A percentile compares a stretch with the other conserved stretches of the same genome.
Conservation (phyloP, 2,888 invertebrate genomes). For the Drosophila cracens region DNA sequence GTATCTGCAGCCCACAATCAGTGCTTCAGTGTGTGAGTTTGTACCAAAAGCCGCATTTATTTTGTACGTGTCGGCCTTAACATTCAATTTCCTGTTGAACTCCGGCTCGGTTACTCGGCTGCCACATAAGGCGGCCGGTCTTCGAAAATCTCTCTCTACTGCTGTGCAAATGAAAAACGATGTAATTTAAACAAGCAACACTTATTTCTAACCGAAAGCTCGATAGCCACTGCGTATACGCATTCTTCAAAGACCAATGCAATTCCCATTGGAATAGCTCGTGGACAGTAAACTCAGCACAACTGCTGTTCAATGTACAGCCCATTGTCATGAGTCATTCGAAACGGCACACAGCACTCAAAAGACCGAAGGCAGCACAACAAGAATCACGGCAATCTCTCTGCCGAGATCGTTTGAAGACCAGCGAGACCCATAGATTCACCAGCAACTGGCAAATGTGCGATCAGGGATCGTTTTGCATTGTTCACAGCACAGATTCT, state of each 20-base stretch:
- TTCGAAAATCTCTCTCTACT: slow-evolving; percentile 6
- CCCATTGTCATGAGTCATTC: slow-evolving; percentile 67
- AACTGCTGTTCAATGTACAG: slow-evolving; percentile 45
- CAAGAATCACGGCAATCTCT: slow-evolving; percentile 35
- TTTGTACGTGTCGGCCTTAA: slow-evolving; percentile 54
- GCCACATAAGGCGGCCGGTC: slow-evolving; percentile 22
- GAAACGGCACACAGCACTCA: slow-evolving; percentile 52
- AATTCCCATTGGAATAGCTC: slow-evolving; percentile 41
- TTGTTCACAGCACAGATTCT: slow-evolving; percentile 42
- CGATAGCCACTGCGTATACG: slow-evolving; percentile 61
- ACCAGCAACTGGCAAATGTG: slow-evolving; percentile 54
- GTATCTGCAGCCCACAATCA: slow-evolving; percentile 47
- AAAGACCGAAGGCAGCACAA: slow-evolving; percentile 27
- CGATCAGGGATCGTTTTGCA: slow-evolving; percentile 70
- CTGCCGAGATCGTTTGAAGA: slow-evolving; percentile 23
- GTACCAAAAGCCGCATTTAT: slow-evolving; percentile 37
- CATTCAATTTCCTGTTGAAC: slow-evolving; percentile 70
- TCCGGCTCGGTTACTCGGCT: slow-evolving; percentile 9
- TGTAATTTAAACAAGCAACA: slow-evolving; percentile 38
- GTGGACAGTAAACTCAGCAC: slow-evolving; percentile 5
- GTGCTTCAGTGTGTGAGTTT: slow-evolving; percentile 26
- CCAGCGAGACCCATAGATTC: slow-evolving; percentile 28
- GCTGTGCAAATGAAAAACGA: slow-evolving; percentile 29
- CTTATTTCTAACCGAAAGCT: slow-evolving; percentile 24
- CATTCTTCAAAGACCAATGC: slow-evolving; percentile 44